Conservation (phyloP, 2,113 vertebrate genomes). For the Cryptomyrus ogoouensis region DNA sequence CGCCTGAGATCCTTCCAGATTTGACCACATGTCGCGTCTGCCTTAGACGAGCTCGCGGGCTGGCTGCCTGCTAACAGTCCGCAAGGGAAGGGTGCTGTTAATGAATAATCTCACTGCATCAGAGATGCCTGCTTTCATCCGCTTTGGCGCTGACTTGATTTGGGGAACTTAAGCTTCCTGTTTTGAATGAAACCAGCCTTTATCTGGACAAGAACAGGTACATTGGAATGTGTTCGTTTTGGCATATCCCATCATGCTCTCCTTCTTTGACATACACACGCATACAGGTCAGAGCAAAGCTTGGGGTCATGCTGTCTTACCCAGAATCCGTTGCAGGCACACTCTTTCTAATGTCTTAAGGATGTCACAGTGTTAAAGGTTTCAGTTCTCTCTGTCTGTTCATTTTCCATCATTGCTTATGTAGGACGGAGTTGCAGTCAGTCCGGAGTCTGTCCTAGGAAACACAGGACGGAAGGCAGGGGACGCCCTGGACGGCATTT, state of each 20-base stretch:
- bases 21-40: neutral
- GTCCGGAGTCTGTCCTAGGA: neutral
- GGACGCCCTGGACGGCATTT: neutral
- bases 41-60: neutral
- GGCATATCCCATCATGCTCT: neutral
- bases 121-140: neutral
- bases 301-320: neutral
- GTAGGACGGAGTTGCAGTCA: neutral
- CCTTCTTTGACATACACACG: neutral
- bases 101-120: neutral
- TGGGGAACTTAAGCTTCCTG: neutral
- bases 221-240: neutral
- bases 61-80: neutral
- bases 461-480: neutral
- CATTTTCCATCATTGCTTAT: neutral
- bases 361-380: neutral
- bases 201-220: neutral
- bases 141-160: neutral
- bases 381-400: neutral
- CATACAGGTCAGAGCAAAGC: neutral
- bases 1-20: neutral
- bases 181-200: neutral
- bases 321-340: neutral
- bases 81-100: neutral
- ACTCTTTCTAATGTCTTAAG: neutral